A percentile compares a stretch with the other conserved stretches of the same genome.
Conservation (phyloP, 1,140 invertebrate genomes). For the Drosophila subobscura region DNA sequence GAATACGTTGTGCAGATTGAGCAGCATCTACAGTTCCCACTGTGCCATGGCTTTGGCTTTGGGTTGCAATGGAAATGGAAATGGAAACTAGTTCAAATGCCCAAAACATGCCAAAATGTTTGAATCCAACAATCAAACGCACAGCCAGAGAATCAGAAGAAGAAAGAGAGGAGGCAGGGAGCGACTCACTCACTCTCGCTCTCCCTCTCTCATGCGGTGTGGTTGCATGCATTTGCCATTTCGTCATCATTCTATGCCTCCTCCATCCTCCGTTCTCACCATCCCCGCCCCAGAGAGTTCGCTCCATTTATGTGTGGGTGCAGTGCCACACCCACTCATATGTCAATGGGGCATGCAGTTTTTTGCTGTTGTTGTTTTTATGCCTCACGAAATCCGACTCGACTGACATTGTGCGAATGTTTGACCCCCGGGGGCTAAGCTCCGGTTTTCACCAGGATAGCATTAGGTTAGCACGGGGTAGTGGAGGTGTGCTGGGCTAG, state of each 20-base stretch:
- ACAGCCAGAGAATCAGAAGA: slow-evolving; percentile 19
- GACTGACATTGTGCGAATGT: slow-evolving; percentile 55
- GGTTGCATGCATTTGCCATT: slow-evolving; percentile 57
- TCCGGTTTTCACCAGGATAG: neutral
- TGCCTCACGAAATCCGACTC: slow-evolving; percentile 40
- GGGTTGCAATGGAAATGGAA: slow-evolving; percentile 18
- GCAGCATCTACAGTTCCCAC: slow-evolving; percentile 13
- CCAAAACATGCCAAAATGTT: slow-evolving; percentile 74
- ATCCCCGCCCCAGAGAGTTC: neutral
- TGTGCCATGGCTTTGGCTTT: slow-evolving; percentile 6
- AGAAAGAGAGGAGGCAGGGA: neutral
- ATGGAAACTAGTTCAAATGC: slow-evolving; percentile 39
- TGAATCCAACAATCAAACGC: slow-evolving; percentile 71
- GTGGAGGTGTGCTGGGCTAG: neutral
- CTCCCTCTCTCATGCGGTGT: slow-evolving; percentile 20
- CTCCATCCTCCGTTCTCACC: neutral
- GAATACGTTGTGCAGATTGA: too few species aligned
- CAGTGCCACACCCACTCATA: slow-evolving; percentile 28
- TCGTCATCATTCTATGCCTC: slow-evolving; percentile 34
- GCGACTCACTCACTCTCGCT: neutral
- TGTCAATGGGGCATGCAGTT: slow-evolving; percentile 60
- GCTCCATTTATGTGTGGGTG: too few species aligned
- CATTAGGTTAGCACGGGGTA: neutral
- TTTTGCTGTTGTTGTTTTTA: slow-evolving; percentile 50
- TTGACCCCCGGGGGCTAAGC: slow-evolving; percentile 14